A percentile compares a stretch with the other conserved stretches of the same genome.
These are phyloP conservation scores for Macrobrachium nipponense DNA, from an alignment of 1,140 invertebrate genomes.

Conservation along the genomic window DNA sequence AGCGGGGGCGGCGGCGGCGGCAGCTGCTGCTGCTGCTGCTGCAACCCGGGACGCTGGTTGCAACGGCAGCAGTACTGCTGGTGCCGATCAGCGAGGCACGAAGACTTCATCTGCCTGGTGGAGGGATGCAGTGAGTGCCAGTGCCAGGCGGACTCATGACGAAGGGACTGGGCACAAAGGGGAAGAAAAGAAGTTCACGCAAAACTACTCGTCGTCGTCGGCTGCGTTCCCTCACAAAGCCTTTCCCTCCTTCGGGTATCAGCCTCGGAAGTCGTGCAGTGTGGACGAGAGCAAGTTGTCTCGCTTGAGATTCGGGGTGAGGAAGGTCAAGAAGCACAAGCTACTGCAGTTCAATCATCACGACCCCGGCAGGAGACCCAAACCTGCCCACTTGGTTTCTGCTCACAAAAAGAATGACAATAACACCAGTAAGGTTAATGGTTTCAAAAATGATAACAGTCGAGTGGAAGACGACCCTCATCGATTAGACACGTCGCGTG, in stretches of 20 bases:
- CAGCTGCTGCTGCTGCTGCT: constrained; percentile 1
- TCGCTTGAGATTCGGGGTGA: constrained; percentile 20
- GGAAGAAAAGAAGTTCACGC: constrained; percentile 8
- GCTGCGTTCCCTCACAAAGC: not conserved
- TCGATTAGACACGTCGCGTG: not conserved
- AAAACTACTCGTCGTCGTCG: not conserved
- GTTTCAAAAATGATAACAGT: not conserved
- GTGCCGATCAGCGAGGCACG: not conserved
- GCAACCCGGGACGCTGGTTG: not conserved
- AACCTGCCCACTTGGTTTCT: not conserved
- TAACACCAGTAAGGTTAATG: not conserved
- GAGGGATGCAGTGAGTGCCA: too few species aligned
- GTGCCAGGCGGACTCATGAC: constrained; percentile 17
- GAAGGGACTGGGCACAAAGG: not conserved
- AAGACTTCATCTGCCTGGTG: too few species aligned
- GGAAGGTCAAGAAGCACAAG: constrained; percentile 31
- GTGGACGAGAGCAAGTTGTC: constrained; percentile 42
- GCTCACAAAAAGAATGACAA: constrained; percentile 3
- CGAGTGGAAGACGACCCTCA: not conserved
- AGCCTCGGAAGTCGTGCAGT: constrained; percentile 46
- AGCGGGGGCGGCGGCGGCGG: constrained; percentile 18
- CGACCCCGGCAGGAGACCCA: not conserved
- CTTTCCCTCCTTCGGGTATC: constrained; percentile 22
- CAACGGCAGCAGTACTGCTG: too few species aligned
- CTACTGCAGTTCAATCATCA: constrained; percentile 25